Conservation (phyloP, 2,888 invertebrate genomes). For the Nebria brevicollis region DNA sequence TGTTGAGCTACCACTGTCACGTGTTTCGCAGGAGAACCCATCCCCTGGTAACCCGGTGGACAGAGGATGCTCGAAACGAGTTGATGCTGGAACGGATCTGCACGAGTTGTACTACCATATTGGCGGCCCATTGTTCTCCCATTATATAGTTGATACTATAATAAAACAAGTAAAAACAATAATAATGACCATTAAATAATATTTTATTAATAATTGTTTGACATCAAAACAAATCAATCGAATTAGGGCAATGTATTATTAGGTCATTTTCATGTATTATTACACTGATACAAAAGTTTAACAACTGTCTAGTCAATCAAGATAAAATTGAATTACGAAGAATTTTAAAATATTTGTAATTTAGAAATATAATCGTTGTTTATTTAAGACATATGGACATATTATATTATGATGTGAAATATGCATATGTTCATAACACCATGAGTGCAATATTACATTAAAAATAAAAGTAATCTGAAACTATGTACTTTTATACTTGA, state of each 20-base stretch:
- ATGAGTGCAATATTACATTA: not conserved
- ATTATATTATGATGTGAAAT: not conserved
- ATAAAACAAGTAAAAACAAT: slow-evolving; percentile 30
- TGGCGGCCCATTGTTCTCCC: slow-evolving; percentile 76
- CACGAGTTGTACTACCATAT: slow-evolving; percentile 66
- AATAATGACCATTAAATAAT: not conserved
- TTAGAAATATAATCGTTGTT: no score
- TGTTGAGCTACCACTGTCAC: slow-evolving; percentile 75
- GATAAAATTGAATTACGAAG: no score
- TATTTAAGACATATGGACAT: no score
- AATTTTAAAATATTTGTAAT: no score
- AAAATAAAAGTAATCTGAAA: slow-evolving; percentile 29
- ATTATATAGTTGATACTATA: slow-evolving; percentile 85
- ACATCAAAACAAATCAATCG: no score
- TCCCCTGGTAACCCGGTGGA: slow-evolving; percentile 85
- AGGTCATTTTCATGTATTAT: no score
- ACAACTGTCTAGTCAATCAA: no score
- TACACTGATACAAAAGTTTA: no score
- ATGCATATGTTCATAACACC: not conserved
- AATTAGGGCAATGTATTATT: no score
- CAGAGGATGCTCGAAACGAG: slow-evolving; percentile 94
- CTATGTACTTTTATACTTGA: slow-evolving; percentile 17
- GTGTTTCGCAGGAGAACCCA: slow-evolving; percentile 77
- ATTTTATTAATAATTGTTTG: not conserved
- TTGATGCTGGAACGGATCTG: slow-evolving; percentile 90